Conservation (phyloP, 2,888 invertebrate species). For the Gibbula magus region DNA sequence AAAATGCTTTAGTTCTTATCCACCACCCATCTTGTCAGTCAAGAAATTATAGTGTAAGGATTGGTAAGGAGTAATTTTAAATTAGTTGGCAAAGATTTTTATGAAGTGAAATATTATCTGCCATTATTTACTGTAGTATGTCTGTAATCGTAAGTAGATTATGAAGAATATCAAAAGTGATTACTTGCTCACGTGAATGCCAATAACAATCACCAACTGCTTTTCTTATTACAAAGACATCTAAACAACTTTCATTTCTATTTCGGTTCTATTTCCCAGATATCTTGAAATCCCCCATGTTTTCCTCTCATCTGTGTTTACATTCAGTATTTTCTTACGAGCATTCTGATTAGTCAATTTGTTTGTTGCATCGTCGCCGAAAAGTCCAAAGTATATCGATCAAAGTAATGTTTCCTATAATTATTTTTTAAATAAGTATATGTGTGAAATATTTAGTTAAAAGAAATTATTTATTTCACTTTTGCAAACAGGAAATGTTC, state of each 20-base stretch:
- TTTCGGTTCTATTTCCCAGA: slow-evolving; percentile 1
- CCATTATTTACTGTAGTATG: no score
- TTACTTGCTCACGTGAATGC: no score
- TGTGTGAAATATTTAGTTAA: not conserved
- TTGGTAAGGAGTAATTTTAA: no score
- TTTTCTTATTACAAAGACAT: not conserved
- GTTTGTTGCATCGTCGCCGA: not conserved
- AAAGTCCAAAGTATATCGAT: not conserved
- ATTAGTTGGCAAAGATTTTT: no score
- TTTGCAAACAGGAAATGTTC: not conserved
- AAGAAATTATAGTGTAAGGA: no score
- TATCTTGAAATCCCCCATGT: not conserved
- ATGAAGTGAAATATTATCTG: no score
- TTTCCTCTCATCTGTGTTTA: slow-evolving; percentile 19
- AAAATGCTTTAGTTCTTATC: no score
- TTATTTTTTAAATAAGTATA: not conserved
- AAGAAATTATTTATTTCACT: not conserved
- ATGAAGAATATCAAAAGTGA: no score
- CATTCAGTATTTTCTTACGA: not conserved
- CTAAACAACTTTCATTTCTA: not conserved
- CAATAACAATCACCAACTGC: no score
- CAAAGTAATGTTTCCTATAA: not conserved
- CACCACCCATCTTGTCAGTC: no score
- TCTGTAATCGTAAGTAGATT: no score
- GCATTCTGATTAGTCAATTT: slow-evolving; percentile 1